Evolutionary conservation across 2,797 vertebrate genomes (phyloP).

Genomic region (Gorsachius magnificus): DNA sequence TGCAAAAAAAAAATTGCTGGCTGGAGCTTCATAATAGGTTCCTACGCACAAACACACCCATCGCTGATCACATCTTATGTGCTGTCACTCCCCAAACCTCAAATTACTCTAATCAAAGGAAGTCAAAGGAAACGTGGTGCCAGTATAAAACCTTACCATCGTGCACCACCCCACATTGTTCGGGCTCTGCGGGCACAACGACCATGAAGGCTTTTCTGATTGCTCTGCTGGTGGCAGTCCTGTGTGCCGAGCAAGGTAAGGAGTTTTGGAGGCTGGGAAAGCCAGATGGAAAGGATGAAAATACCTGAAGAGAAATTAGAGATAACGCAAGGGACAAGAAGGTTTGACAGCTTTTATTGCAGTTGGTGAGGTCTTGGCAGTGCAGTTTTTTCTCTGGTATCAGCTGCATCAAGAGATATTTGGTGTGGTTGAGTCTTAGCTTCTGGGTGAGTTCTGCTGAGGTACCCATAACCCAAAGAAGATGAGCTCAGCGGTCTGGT

Average conservation of each 20-base stretch:
- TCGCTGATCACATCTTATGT: not conserved
- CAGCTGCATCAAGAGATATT: rapidly evolving
- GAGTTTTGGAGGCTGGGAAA: not conserved
- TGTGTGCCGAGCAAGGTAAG: slow-evolving; percentile 60
- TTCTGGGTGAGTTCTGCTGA: not conserved
- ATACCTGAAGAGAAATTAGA: not conserved
- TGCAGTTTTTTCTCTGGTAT: not conserved
- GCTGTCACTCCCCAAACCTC: not conserved
- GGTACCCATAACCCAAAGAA: not conserved
- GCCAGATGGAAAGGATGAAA: not conserved
- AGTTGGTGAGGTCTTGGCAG: not conserved
- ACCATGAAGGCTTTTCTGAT: slow-evolving; percentile 61
- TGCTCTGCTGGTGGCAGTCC: slow-evolving; percentile 26
- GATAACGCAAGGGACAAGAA: not conserved
- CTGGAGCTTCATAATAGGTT: not conserved
- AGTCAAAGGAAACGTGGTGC: not conserved
- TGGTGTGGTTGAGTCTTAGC: not conserved
- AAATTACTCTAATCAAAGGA: slow-evolving; percentile 30
- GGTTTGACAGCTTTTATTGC: not conserved
- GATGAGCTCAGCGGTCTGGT: not conserved
- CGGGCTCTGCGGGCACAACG: not conserved
- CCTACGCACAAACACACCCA: slow-evolving; percentile 47
- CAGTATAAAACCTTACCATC: slow-evolving; percentile 32
- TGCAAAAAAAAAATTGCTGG: not conserved
- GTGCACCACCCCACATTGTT: not conserved